Evolutionary conservation across 2,113 vertebrate genomes (phyloP).

Genomic region (Equus quagga): DNA sequence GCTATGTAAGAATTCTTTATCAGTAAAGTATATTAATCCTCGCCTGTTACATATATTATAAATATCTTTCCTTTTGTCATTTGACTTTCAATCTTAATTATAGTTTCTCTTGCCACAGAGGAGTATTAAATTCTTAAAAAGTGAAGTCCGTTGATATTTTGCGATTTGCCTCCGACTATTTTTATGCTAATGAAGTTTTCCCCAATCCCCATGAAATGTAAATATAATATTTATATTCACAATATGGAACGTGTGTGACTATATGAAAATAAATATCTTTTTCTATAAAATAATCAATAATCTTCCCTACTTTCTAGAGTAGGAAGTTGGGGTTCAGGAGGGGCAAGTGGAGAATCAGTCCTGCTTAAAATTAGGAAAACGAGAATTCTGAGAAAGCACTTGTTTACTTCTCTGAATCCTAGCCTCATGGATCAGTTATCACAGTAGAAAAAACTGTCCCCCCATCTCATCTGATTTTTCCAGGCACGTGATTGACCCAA

Average conservation of each 20-base stretch:
- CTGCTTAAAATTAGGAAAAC: constrained; percentile 43
- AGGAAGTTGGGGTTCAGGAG: not conserved
- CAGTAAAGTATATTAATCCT: constrained; percentile 40
- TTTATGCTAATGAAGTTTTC: constrained; percentile 23
- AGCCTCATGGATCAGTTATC: not conserved
- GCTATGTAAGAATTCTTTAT: constrained; percentile 24
- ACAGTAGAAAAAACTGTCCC: not conserved
- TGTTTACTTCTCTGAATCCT: not conserved
- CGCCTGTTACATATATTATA: not conserved
- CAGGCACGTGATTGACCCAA: not conserved
- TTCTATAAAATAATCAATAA: constrained; percentile 9
- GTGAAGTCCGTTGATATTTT: not conserved
- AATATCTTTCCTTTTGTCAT: constrained; percentile 46
- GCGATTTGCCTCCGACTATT: not conserved
- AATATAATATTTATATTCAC: constrained; percentile 35
- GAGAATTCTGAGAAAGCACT: not conserved
- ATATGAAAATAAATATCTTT: constrained; percentile 18
- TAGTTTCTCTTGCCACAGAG: constrained; percentile 38
- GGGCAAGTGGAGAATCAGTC: not conserved
- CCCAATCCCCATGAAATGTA: constrained; percentile 17
- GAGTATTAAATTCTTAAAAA: constrained; percentile 56
- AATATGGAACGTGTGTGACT: not conserved
- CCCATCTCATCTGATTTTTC: not conserved
- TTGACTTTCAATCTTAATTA: constrained; percentile 54
- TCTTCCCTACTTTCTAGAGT: not conserved